Conservation (phyloP, 1,140 invertebrate genomes). For the Drosophila subpulchrella region DNA sequence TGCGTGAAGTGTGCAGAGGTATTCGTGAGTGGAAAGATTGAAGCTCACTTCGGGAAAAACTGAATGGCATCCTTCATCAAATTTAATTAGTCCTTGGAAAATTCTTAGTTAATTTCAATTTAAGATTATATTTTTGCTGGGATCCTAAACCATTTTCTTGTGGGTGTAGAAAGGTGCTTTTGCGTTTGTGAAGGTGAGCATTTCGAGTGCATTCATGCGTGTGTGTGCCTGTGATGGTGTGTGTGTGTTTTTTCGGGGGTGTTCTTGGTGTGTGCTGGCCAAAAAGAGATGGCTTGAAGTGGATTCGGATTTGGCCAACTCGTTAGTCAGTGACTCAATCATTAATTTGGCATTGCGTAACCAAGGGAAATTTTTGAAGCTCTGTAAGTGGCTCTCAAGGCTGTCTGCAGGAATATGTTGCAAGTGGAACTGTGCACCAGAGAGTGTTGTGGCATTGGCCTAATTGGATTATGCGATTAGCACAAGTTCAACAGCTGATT, state of each 20-base stretch:
- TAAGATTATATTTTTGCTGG: not conserved
- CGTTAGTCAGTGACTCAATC: slow-evolving; percentile 27
- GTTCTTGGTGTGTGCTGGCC: slow-evolving; percentile 43
- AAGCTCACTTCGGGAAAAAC: not conserved
- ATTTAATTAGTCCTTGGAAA: not conserved
- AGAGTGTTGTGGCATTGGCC: slow-evolving; percentile 33
- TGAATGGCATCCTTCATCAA: not conserved
- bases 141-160: slow-evolving; percentile 9
- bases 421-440: not conserved
- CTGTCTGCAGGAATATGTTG: slow-evolving; percentile 8
- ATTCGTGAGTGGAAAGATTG: not conserved
- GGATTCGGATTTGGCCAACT: slow-evolving; percentile 31
- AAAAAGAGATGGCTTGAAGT: slow-evolving; percentile 33
- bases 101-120: not conserved
- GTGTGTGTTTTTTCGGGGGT: not conserved
- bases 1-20: slow-evolving; percentile 13
- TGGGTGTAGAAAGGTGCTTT: slow-evolving; percentile 32
- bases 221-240: slow-evolving; percentile 16
- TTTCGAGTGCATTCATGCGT: slow-evolving; percentile 30
- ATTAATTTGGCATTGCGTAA: slow-evolving; percentile 25
- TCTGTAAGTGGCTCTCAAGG: slow-evolving; percentile 8
- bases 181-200: slow-evolving; percentile 27
- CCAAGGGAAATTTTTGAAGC: slow-evolving; percentile 23
- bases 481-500: slow-evolving; percentile 16
- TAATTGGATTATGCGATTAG: slow-evolving; percentile 76